Evolutionary conservation across 2,113 vertebrate species (phyloP).

Genomic region (Alethe diademata): DNA sequence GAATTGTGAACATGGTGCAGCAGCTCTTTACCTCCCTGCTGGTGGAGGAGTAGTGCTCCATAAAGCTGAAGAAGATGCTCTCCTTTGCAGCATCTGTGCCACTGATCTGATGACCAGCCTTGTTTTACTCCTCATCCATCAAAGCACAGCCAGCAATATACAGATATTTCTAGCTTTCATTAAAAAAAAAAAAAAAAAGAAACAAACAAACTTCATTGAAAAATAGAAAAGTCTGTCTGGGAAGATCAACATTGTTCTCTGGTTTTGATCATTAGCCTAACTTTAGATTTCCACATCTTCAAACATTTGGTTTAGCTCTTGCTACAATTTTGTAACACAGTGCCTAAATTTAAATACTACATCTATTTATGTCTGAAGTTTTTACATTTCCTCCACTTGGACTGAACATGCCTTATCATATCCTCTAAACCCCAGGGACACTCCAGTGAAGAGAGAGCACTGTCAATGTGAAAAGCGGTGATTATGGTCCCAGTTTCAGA

Average conservation of each 20-base stretch:
- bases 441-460: neutral
- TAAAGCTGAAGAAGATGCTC: neutral
- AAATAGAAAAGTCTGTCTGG: neutral
- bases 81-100: neutral
- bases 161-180: neutral
- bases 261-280: neutral
- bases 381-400: neutral
- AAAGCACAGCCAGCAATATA: neutral
- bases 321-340: neutral
- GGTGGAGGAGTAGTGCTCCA: neutral
- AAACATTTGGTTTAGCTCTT: neutral
- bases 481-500: neutral
- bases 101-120: neutral
- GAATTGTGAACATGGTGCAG: neutral
- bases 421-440: neutral
- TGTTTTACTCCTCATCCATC: neutral
- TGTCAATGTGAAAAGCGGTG: neutral
- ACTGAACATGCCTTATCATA: neutral
- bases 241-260: neutral
- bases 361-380: neutral
- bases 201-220: neutral
- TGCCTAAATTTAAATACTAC: neutral
- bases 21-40: neutral
- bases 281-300: neutral
- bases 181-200: neutral